Conservation (phyloP, 2,888 invertebrate species). For the Bimastos eiseni region DNA sequence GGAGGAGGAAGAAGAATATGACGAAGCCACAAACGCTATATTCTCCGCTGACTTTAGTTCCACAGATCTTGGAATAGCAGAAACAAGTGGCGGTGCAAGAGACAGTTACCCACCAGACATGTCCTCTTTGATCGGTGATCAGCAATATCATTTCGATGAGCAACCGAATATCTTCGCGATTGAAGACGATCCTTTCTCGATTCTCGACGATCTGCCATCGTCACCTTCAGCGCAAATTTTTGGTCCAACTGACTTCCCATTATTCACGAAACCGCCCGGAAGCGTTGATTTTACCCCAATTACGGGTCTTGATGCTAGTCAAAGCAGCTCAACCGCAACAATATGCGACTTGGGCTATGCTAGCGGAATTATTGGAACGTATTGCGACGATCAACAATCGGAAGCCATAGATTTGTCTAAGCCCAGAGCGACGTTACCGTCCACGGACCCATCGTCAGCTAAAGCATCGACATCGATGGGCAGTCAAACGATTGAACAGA, state of each 20-base stretch:
- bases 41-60: not conserved
- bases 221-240: not conserved
- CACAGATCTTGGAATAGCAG: not conserved
- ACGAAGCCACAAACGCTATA: not conserved
- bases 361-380: not conserved
- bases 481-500: not conserved
- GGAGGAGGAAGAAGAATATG: not conserved
- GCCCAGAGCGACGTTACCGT: not conserved
- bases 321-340: not conserved
- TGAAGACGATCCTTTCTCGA: not conserved
- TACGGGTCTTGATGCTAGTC: not conserved
- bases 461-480: not conserved
- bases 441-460: not conserved
- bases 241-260: not conserved
- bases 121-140: not conserved
- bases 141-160: not conserved
- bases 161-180: not conserved
- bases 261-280: not conserved
- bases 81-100: not conserved
- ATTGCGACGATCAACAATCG: not conserved
- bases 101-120: not conserved
- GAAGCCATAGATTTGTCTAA: conserved; percentile 10
- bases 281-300: not conserved
- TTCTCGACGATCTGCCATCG: not conserved
- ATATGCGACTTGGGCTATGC: not conserved